Evolutionary conservation across 2,797 vertebrate genomes (phyloP).

Genomic region (Arnoldichthys spilopterus): DNA sequence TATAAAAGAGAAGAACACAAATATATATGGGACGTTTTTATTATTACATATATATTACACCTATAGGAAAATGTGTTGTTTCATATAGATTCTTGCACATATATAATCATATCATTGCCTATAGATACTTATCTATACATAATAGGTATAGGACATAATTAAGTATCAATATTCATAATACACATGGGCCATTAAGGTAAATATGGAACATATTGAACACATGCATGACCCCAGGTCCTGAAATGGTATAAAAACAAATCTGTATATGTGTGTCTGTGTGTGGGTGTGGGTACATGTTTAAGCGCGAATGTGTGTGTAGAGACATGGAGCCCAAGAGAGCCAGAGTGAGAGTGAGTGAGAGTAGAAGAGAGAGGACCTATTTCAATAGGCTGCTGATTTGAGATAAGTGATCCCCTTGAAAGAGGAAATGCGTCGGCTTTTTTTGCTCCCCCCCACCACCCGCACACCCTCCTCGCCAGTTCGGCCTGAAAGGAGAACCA

Average conservation of each 20-base stretch:
- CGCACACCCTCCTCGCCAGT: constrained; percentile 51
- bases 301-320: constrained; percentile 27
- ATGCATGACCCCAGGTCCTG: neutral
- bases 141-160: no score
- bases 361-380: constrained; percentile 55
- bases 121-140: no score
- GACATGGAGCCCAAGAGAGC: constrained; percentile 44
- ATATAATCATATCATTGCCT: no score
- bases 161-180: no score
- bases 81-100: no score
- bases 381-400: constrained; percentile 70
- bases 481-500: constrained; percentile 55
- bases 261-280: constrained; percentile 62
- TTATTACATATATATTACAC: neutral
- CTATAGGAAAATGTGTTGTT: neutral
- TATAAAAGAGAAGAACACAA: no score
- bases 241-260: constrained; percentile 7
- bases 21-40: no score
- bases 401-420: constrained; percentile 66
- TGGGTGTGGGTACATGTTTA: constrained; percentile 33
- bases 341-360: constrained; percentile 57
- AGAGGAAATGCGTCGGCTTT: constrained; percentile 58
- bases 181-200: no score
- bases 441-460: constrained; percentile 18
- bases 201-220: no score